These are phyloP conservation scores for Drosophila quinaria DNA, from an alignment of 2,888 invertebrate genomes.

Conservation along the genomic window DNA sequence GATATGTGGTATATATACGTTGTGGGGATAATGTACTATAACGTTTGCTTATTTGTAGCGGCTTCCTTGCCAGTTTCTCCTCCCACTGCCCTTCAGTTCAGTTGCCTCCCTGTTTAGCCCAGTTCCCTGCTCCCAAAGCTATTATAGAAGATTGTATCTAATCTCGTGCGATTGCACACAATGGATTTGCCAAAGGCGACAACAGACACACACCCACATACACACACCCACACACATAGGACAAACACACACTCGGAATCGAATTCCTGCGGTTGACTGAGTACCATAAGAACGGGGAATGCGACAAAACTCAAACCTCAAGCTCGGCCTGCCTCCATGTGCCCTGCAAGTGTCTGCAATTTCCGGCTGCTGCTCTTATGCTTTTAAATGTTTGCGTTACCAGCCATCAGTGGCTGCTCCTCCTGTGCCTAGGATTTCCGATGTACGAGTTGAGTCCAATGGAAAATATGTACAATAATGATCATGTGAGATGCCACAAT, in stretches of 20 bases:
- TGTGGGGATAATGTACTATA: slow-evolving; percentile 33
- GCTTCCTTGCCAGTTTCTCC: slow-evolving; percentile 13
- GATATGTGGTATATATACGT: slow-evolving; percentile 15
- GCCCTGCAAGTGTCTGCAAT: slow-evolving; percentile 70
- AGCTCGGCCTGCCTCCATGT: slow-evolving; percentile 10
- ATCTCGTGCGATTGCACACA: slow-evolving; percentile 79
- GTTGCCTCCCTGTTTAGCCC: slow-evolving; percentile 5
- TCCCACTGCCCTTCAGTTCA: not conserved
- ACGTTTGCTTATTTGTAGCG: slow-evolving; percentile 52
- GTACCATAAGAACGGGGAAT: slow-evolving; percentile 16
- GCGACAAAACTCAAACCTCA: slow-evolving; percentile 9
- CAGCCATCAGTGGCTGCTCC: not conserved
- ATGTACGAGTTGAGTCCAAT: slow-evolving; percentile 54
- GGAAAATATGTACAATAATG: slow-evolving; percentile 61
- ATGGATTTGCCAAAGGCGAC: slow-evolving; percentile 76
- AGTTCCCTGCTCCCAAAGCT: slow-evolving; percentile 6
- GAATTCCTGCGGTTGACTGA: slow-evolving; percentile 50
- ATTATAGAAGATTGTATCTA: slow-evolving; percentile 81
- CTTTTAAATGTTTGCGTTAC: slow-evolving; percentile 70
- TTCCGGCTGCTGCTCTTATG: slow-evolving; percentile 70
- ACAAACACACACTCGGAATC: slow-evolving; percentile 18
- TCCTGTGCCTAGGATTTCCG: slow-evolving; percentile 48
- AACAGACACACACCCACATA: slow-evolving; percentile 26
- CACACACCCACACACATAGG: slow-evolving; percentile 5
- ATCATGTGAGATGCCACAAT: slow-evolving; percentile 29